Percentiles rank a stretch among this genome's conserved stretches.
These are phyloP conservation scores for Salminus brasiliensis DNA, from an alignment of 2,113 vertebrate genomes.

Conservation along the genomic window DNA sequence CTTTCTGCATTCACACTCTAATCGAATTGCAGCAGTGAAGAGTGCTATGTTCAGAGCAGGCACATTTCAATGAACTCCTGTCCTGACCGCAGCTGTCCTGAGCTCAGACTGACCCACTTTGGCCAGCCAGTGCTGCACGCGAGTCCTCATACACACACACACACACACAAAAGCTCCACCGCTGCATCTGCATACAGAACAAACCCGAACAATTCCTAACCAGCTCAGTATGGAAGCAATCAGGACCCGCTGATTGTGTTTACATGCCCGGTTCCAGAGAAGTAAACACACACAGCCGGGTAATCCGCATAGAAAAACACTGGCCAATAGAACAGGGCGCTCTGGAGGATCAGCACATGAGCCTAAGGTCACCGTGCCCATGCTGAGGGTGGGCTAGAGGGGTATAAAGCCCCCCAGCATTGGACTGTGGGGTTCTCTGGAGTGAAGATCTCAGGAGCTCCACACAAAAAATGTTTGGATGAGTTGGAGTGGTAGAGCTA, in stretches of 20 bases:
- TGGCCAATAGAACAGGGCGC: not conserved
- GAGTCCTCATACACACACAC: too few relatives aligned
- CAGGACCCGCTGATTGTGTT: not conserved
- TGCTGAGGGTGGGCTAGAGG: not conserved
- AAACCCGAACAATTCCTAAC: not conserved
- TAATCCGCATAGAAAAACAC: not conserved
- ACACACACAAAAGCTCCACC: not conserved
- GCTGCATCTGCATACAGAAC: not conserved
- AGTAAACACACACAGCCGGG: too few relatives aligned
- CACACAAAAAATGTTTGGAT: not conserved
- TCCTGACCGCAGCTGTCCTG: slow-evolving; percentile 55
- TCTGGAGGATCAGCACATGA: too few relatives aligned
- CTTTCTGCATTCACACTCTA: slow-evolving; percentile 15
- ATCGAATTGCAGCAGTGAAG: slow-evolving; percentile 24
- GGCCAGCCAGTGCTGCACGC: not conserved
- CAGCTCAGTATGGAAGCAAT: not conserved
- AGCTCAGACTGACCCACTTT: slow-evolving; percentile 66
- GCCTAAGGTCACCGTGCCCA: not conserved
- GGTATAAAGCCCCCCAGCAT: not conserved
- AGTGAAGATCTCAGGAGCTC: not conserved
- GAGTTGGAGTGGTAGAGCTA: too few relatives aligned
- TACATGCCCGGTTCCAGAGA: not conserved
- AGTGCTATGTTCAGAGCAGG: slow-evolving; percentile 14
- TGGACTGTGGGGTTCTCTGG: not conserved
- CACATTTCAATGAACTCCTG: slow-evolving; percentile 11